Evolutionary conservation across 1,140 invertebrate species (phyloP), one percentile per base, ranked within the genome.

Genomic region (Drosophila tani): DNA sequence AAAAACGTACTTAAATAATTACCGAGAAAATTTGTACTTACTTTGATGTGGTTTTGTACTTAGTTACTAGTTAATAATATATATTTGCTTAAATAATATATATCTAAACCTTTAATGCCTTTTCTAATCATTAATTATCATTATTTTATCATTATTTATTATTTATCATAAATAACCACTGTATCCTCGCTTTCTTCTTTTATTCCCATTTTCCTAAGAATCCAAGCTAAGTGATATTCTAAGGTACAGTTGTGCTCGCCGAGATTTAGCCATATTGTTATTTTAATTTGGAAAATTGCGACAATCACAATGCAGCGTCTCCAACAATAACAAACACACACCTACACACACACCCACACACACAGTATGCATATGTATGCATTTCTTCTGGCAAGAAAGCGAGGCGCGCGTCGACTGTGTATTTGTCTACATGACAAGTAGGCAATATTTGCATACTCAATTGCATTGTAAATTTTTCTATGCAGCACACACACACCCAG

Each of bases 381-480:
- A 56, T 35, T 71, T 58, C 24, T 57, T 14, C 19, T 9, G 15
- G 19, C 53, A 15, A 40, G 27, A 66, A 63, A 45, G 40, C 17
- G 27, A 19, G 43, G 29, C 43, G 43, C 55, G 59, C 43, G 65
- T 67, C 57, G 63, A 64, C 63, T 65, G 58, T 78, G 78, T 81
- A 84, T 82, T 85, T 84, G 84, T 90, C 81, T 79, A 88, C 84
- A 88, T 88, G 81, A 88, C 84, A 90, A 90, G 85, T 90, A 90
- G 85, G 85, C 85, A 90, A 90, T 90, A 90, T 90, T 90, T 90
- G 85, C 85, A 90, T 90, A 90, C 85, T 90, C 85, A 90, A 90
- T 90, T 90, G 85, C 85, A 90, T 90, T 90, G 85, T 90, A 90
- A 90, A 90, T 90, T 90, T 90, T 90, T 90, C 79, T 90, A 88